phyloP scores from a whole-genome alignment of 2,888 invertebrate species.

The Girardia tigrina region DNA sequence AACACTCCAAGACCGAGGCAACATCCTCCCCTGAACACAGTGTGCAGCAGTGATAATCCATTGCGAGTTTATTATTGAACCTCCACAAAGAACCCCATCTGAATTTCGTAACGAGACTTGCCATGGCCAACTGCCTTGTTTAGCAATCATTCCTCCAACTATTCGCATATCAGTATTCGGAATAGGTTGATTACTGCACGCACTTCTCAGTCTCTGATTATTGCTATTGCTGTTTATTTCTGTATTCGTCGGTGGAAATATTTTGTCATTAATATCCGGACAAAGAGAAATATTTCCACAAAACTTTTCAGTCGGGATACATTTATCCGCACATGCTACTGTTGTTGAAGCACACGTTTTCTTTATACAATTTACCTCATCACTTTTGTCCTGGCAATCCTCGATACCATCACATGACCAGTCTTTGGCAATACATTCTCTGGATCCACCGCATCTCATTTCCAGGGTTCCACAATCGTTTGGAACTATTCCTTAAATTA shows the following conservation, averaged over 20 bases:
- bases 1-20: neutral
- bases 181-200: neutral
- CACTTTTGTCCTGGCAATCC: neutral
- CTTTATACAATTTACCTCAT: neutral
- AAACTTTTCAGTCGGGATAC: neutral
- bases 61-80: neutral
- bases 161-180: neutral
- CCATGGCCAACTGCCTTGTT: slow-evolving; percentile 10
- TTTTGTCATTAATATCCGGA: neutral
- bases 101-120: neutral
- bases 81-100: neutral
- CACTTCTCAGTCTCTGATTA: neutral
- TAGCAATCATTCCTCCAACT: neutral
- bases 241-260: neutral
- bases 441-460: neutral
- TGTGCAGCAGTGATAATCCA: neutral
- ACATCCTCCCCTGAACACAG: neutral
- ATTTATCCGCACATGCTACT: neutral
- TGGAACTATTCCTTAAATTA: too few relatives aligned
- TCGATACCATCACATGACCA: slow-evolving; percentile 8
- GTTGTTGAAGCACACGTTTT: neutral
- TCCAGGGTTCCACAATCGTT: neutral
- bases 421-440: neutral
- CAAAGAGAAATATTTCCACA: neutral
- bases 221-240: too few relatives aligned